Evolutionary conservation across 2,797 vertebrate species (phyloP).

Genomic region (Streptopelia turtur): DNA sequence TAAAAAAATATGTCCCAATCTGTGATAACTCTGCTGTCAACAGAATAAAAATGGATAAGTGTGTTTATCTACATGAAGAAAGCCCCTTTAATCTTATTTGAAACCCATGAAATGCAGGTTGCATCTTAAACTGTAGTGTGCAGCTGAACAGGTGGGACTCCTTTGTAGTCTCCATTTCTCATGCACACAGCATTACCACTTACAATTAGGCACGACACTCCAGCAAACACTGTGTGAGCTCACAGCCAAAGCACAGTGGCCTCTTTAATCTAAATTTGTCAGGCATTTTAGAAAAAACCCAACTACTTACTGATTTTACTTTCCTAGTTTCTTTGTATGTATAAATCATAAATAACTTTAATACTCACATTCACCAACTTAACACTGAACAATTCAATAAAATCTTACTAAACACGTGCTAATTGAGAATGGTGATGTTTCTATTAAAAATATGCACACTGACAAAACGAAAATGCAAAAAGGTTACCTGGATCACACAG

Average conservation of each 20-base stretch:
- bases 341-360: background rate
- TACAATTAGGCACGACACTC: slow-evolving; percentile 21
- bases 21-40: background rate
- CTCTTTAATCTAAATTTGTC: background rate
- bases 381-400: background rate
- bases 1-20: background rate
- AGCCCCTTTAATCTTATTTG: background rate
- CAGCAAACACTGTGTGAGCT: background rate
- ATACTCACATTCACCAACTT: background rate
- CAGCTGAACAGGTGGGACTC: background rate
- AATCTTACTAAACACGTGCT: background rate
- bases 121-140: background rate
- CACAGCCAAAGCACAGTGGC: background rate
- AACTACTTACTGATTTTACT: background rate
- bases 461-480: background rate
- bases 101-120: background rate
- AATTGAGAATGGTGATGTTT: background rate
- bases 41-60: background rate
- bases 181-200: background rate
- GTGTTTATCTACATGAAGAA: background rate
- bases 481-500: background rate
- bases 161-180: background rate
- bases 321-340: background rate
- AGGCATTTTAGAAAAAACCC: background rate
- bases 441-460: background rate